phyloP scores from a whole-genome alignment of 1,140 invertebrate species.

The Lepidurus couesii region DNA sequence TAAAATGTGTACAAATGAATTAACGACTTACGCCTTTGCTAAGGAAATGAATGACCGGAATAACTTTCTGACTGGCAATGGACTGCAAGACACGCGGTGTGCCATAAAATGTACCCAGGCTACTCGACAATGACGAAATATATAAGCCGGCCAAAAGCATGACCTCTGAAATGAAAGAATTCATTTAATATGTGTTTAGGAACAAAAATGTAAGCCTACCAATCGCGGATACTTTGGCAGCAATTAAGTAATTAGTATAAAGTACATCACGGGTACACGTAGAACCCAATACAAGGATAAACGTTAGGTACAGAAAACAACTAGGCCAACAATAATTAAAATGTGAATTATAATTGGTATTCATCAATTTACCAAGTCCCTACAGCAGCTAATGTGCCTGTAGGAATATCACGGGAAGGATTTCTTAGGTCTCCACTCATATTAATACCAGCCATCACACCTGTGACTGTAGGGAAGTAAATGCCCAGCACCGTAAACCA shows the following conservation, averaged over 20 bases:
- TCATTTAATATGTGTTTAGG: slow-evolving; percentile 28
- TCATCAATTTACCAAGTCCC: slow-evolving; percentile 61
- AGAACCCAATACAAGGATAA: slow-evolving; percentile 80
- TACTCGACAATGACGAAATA: slow-evolving; percentile 89
- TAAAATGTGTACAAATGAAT: neutral
- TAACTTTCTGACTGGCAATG: slow-evolving; percentile 91
- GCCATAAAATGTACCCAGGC: slow-evolving; percentile 89
- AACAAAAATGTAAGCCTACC: slow-evolving; percentile 43
- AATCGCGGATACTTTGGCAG: slow-evolving; percentile 76
- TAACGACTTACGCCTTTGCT: slow-evolving; percentile 73
- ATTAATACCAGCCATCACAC: slow-evolving; percentile 91
- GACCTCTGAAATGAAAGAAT: slow-evolving; percentile 49
- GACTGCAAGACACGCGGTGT: slow-evolving; percentile 90
- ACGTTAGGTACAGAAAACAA: slow-evolving; percentile 82
- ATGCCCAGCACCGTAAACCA: slow-evolving; percentile 92
- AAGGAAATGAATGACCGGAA: slow-evolving; percentile 77
- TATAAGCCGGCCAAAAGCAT: slow-evolving; percentile 84
- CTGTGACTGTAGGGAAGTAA: slow-evolving; percentile 90
- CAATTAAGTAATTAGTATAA: slow-evolving; percentile 80
- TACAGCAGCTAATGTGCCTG: slow-evolving; percentile 85
- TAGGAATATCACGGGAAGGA: slow-evolving; percentile 86
- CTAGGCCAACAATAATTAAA: slow-evolving; percentile 51
- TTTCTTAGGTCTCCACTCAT: slow-evolving; percentile 94
- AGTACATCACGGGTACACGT: slow-evolving; percentile 71
- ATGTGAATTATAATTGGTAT: neutral